Conservation (phyloP, 2,888 invertebrate species). For the Acronicta psi region DNA sequence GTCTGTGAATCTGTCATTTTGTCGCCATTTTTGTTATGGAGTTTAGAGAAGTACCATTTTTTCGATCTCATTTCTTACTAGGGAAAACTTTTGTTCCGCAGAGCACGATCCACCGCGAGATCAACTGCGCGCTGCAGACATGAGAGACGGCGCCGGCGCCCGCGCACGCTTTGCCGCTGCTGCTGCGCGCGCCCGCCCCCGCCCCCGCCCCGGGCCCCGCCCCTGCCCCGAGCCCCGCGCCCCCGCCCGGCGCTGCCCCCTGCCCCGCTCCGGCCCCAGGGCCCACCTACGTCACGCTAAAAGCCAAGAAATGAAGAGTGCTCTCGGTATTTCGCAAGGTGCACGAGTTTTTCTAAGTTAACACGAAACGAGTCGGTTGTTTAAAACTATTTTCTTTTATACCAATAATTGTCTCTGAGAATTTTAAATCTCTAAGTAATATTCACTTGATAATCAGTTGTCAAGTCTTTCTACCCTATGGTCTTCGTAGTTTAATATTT, state of each 20-base stretch:
- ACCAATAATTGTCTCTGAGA: no score
- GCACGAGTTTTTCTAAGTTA: conserved; percentile 73
- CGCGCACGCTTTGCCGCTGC: neutral
- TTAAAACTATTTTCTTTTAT: no score
- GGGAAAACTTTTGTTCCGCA: conserved; percentile 48
- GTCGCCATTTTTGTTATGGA: no score
- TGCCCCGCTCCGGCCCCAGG: conserved; percentile 50
- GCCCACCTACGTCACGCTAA: conserved; percentile 78
- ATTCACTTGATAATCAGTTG: no score
- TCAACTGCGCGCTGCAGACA: conserved; percentile 94
- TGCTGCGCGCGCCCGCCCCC: neutral
- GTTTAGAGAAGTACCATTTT: no score
- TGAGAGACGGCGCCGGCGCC: conserved; percentile 84
- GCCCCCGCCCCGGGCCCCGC: neutral
- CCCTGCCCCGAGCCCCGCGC: conserved; percentile 57
- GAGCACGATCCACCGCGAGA: conserved; percentile 94
- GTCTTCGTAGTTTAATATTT: no score
- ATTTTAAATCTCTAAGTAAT: no score
- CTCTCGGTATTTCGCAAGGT: conserved; percentile 86
- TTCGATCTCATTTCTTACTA: no score
- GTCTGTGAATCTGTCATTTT: no score
- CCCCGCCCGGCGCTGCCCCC: conserved; percentile 20
- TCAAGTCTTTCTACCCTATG: no score
- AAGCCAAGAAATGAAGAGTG: conserved; percentile 81
- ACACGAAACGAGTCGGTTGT: conserved; percentile 32